A percentile compares a stretch with the other conserved stretches of the same genome.
phyloP scores from a whole-genome alignment of 2,797 vertebrate species.

The Chaetodon trifasciatus region DNA sequence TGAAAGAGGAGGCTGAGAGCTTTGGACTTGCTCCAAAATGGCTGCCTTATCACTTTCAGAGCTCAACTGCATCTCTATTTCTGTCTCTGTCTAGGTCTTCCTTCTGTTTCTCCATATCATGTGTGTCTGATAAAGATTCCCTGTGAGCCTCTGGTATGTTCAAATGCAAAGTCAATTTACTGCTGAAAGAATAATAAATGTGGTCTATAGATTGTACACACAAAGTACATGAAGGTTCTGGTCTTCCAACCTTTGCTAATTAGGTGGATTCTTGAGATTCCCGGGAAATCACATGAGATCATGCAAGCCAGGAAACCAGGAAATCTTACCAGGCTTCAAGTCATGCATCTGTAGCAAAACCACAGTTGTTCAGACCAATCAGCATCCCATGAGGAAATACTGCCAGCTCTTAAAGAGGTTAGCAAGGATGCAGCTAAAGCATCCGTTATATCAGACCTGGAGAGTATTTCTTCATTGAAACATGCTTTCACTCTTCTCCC shows the following conservation, averaged over 20 bases:
- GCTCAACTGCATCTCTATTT: constrained; percentile 46
- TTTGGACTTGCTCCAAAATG: constrained; percentile 65
- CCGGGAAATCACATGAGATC: background rate
- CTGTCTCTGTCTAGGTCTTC: constrained; percentile 26
- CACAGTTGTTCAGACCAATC: too few species aligned
- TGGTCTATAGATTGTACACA: background rate
- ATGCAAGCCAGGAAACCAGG: too few species aligned
- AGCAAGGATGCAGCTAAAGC: too few species aligned
- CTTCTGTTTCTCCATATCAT: constrained; percentile 33
- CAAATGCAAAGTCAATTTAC: constrained; percentile 15
- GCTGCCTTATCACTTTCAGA: constrained; percentile 54
- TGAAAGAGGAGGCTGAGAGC: constrained; percentile 53
- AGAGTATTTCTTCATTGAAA: too few species aligned
- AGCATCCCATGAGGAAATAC: too few species aligned
- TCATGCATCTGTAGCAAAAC: too few species aligned
- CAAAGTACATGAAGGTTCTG: background rate
- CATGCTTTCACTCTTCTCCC: too few species aligned
- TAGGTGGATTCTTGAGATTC: too few species aligned
- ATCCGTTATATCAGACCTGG: too few species aligned
- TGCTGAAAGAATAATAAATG: constrained; percentile 4
- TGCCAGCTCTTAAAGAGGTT: too few species aligned
- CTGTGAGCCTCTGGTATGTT: background rate
- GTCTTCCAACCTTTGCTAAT: background rate
- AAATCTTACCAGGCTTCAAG: too few species aligned
- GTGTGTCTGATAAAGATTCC: constrained; percentile 26